These are phyloP conservation scores for Istiophorus platypterus DNA, from an alignment of 2,113 vertebrate species.

Conservation along the genomic window DNA sequence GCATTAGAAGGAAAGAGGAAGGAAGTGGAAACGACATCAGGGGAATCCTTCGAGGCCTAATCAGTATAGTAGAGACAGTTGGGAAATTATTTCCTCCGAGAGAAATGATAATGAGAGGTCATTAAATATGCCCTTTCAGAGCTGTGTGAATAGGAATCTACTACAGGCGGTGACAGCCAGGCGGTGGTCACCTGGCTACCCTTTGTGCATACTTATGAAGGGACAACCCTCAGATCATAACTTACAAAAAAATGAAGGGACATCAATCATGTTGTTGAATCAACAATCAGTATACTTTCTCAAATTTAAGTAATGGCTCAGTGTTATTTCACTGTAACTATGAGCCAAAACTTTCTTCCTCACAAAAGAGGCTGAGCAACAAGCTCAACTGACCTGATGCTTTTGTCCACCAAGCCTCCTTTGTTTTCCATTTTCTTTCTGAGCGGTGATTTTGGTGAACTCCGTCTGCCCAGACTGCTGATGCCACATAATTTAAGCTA, in stretches of 20 bases:
- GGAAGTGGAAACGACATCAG: conserved; percentile 62
- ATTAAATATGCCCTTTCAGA: conserved; percentile 78
- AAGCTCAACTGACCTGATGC: conserved; percentile 10
- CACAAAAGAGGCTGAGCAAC: conserved; percentile 17
- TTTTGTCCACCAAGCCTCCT: neutral
- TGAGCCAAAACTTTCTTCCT: neutral
- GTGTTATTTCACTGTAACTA: conserved; percentile 10
- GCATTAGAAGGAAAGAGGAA: conserved; percentile 53
- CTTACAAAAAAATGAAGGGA: conserved; percentile 1
- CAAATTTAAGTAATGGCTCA: conserved; percentile 1
- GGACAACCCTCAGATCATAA: conserved; percentile 18
- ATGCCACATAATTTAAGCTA: conserved; percentile 12
- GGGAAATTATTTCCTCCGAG: conserved; percentile 72
- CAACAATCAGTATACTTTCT: neutral
- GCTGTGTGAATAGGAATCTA: conserved; percentile 48
- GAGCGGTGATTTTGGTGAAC: conserved; percentile 10
- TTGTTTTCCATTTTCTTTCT: conserved; percentile 29
- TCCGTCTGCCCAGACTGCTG: conserved; percentile 1
- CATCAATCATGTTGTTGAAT: neutral
- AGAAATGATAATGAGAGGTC: conserved; percentile 74
- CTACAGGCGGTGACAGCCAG: conserved; percentile 41
- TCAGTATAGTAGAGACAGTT: conserved; percentile 69
- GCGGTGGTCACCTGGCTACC: conserved; percentile 49
- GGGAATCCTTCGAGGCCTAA: conserved; percentile 78
- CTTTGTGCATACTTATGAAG: conserved; percentile 5